Evolutionary conservation across 2,797 vertebrate species (phyloP), one percentile per base, ranked within the genome.

Genomic region (Ibycter americanus): DNA sequence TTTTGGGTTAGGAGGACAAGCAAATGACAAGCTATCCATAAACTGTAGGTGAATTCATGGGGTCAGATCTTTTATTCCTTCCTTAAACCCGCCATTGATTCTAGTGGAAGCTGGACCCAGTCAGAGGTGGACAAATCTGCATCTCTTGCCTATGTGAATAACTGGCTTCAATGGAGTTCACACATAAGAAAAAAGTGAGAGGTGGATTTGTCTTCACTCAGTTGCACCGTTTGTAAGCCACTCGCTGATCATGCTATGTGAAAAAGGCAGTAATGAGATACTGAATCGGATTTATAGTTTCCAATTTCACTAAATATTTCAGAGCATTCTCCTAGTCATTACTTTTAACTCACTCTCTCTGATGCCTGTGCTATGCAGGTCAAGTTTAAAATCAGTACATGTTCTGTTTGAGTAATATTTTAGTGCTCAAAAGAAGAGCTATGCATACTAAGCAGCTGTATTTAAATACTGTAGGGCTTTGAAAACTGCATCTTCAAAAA

Each of bases 321-420:
- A 92, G 62, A 79, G 13, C 47, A 15, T 80, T 89, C 58, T 93
- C 36, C 79, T 79, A 87, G 86, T 55, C 52, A 34, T 63, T 90
- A 90, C 90, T 89, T 95, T 93, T 93, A 91, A 81, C 87, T 93
- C 70, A 31, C 49, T 87, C 72, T 82, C 65, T 88, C 65, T 36
- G 83, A 85, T 42, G 63, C 51, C 55, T 89, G 55, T 86, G 65
- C 58, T 93, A 25, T 82, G 63, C 76, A 96, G 93, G 90, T 93
- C 83, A 93, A 92, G 85, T 92, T 96, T 92, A 93, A 94, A 96
- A 96, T 76, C 70, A 58, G 70, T 83, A 74, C 32, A 22, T 87
- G 90, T 94, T 95, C 91, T 92, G 74, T 93, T 87, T 94, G 83
- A 95, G 90, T 74, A 94, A 89, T 94, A 73, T 90, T 96, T 93